Conservation (phyloP, 2,113 vertebrate species). For the Hyaena hyaena region DNA sequence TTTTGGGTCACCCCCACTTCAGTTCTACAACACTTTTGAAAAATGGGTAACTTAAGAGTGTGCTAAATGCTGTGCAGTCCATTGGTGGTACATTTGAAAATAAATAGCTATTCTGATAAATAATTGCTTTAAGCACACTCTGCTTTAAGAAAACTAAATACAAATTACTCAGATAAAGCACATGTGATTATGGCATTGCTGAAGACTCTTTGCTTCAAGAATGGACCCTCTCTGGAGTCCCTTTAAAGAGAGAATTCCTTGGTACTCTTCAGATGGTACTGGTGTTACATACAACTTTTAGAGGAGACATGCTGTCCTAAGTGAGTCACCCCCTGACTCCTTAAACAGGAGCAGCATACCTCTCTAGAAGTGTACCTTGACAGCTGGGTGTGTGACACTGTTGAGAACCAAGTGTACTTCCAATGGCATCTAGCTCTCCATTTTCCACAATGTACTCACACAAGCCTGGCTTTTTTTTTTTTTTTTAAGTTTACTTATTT, state of each 20-base stretch:
- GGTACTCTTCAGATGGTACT: not conserved
- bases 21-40: not conserved
- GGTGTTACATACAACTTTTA: not conserved
- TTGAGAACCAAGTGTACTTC: not conserved
- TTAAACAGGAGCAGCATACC: not conserved
- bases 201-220: not conserved
- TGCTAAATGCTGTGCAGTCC: not conserved
- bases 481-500: too few relatives aligned
- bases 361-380: not conserved
- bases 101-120: not conserved
- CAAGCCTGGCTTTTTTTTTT: not conserved
- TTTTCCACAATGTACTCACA: not conserved
- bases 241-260: not conserved
- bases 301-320: not conserved
- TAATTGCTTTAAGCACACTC: not conserved
- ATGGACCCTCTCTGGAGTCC: not conserved
- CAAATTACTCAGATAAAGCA: constrained; percentile 39
- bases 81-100: not conserved
- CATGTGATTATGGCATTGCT: not conserved
- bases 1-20: not conserved
- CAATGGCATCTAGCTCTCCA: not conserved
- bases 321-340: not conserved
- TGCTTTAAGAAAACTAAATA: not conserved
- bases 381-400: not conserved
- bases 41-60: not conserved